Evolutionary conservation across 2,797 vertebrate species (phyloP).

Genomic region (Liasis olivaceus): DNA sequence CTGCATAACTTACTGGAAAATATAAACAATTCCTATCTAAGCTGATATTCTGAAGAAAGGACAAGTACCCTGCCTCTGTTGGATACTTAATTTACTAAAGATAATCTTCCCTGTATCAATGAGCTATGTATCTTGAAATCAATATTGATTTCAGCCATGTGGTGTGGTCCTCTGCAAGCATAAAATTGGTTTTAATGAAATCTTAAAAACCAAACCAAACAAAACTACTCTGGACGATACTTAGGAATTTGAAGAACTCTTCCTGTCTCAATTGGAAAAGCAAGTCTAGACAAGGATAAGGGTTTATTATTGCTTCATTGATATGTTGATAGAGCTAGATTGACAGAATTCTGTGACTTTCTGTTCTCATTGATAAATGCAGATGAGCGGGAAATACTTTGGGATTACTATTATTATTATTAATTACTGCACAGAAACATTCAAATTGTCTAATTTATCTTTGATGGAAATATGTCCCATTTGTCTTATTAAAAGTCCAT

Average conservation of each 20-base stretch:
- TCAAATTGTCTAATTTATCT: not conserved
- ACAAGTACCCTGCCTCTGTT: slow-evolving; percentile 8
- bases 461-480: not conserved
- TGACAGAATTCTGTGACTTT: slow-evolving; percentile 67
- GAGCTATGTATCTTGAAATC: slow-evolving; percentile 45
- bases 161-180: slow-evolving; percentile 45
- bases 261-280: slow-evolving; percentile 36
- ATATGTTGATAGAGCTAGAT: slow-evolving; percentile 53
- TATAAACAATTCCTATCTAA: slow-evolving; percentile 33
- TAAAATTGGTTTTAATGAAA: slow-evolving; percentile 59
- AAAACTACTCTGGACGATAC: slow-evolving; percentile 25
- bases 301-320: slow-evolving; percentile 56
- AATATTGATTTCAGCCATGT: slow-evolving; percentile 51
- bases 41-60: slow-evolving; percentile 28
- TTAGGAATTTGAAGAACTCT: slow-evolving; percentile 50
- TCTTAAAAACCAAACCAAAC: not conserved
- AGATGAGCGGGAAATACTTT: slow-evolving; percentile 40
- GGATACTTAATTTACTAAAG: slow-evolving; percentile 51
- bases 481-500: not conserved
- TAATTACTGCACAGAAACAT: slow-evolving; percentile 1
- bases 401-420: slow-evolving; percentile 1
- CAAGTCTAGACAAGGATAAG: slow-evolving; percentile 47
- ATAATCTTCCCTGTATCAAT: slow-evolving; percentile 56
- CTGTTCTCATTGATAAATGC: slow-evolving; percentile 50
- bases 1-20: slow-evolving; percentile 32